Percentiles rank a stretch among this genome's conserved stretches.
Evolutionary conservation across 2,797 vertebrate genomes (phyloP).

Genomic region (Galago senegalensis): DNA sequence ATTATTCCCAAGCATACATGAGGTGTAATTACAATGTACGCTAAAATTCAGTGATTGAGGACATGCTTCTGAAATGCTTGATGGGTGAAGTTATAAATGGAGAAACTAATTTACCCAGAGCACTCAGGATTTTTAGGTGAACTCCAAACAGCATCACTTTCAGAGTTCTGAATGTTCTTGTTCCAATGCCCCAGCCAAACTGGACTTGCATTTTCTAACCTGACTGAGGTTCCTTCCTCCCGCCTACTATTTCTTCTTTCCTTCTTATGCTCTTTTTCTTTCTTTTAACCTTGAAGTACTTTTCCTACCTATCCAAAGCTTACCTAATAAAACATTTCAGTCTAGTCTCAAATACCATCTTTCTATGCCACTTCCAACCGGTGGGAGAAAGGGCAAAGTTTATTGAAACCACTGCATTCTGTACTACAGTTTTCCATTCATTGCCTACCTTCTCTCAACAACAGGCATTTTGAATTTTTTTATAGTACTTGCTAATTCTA

Average conservation of each 20-base stretch:
- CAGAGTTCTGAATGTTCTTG: constrained; percentile 23
- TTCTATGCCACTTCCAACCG: not conserved
- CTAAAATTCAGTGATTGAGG: constrained; percentile 52
- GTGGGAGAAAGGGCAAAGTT: constrained; percentile 13
- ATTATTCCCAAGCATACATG: constrained; percentile 61
- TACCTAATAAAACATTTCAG: constrained; percentile 18
- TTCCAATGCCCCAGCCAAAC: not conserved
- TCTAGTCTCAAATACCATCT: not conserved
- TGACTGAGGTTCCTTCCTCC: not conserved
- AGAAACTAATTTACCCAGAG: constrained; percentile 9
- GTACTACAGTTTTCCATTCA: not conserved
- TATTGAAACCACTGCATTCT: not conserved
- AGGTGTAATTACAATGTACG: constrained; percentile 60
- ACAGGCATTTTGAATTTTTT: constrained; percentile 23
- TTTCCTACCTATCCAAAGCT: not conserved
- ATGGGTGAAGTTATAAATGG: constrained; percentile 46
- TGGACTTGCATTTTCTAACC: not conserved
- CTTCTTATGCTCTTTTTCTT: not conserved
- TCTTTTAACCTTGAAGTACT: constrained; percentile 37
- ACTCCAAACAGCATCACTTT: not conserved
- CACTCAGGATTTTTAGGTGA: constrained; percentile 40
- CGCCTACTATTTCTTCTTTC: not conserved
- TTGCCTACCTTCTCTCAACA: not conserved
- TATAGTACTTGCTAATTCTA: not conserved
- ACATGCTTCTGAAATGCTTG: constrained; percentile 58